Evolutionary conservation across 1,140 invertebrate genomes (phyloP).

Genomic region (Leptopilina boulardi): DNA sequence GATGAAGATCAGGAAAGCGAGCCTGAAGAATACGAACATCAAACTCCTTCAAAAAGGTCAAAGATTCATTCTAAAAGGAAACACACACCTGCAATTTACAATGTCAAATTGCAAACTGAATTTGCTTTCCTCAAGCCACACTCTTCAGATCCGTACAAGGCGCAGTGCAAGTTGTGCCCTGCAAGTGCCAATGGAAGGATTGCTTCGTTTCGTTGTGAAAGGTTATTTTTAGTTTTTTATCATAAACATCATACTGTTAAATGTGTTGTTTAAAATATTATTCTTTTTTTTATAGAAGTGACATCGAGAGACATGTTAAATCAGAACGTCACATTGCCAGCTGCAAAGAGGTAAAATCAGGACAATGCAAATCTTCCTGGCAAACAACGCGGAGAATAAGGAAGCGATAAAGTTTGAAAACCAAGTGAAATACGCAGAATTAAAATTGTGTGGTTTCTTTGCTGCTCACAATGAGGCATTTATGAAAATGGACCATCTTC

Average conservation of each 20-base stretch:
- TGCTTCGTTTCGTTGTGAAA: not conserved
- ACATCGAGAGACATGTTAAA: not conserved
- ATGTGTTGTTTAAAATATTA: not conserved
- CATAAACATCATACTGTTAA: too few relatives aligned
- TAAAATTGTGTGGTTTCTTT: slow-evolving; percentile 33
- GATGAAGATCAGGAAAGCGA: not conserved
- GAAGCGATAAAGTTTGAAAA: not conserved
- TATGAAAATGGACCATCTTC: slow-evolving; percentile 34
- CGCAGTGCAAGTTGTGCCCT: not conserved
- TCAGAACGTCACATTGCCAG: not conserved
- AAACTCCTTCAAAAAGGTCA: not conserved
- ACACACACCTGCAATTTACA: not conserved
- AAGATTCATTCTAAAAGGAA: not conserved
- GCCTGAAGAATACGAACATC: too few relatives aligned
- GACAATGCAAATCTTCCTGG: not conserved
- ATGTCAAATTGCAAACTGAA: not conserved
- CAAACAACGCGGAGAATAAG: not conserved
- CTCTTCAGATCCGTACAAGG: not conserved
- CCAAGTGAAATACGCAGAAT: slow-evolving; percentile 36
- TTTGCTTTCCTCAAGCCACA: not conserved
- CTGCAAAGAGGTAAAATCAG: not conserved
- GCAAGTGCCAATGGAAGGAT: not conserved
- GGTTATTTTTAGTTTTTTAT: not conserved
- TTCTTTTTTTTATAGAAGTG: not conserved
- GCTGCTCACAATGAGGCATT: slow-evolving; percentile 44